Evolutionary conservation across 2,113 vertebrate species (phyloP), one percentile per base, ranked within the genome.

Genomic region (Calonectris borealis): DNA sequence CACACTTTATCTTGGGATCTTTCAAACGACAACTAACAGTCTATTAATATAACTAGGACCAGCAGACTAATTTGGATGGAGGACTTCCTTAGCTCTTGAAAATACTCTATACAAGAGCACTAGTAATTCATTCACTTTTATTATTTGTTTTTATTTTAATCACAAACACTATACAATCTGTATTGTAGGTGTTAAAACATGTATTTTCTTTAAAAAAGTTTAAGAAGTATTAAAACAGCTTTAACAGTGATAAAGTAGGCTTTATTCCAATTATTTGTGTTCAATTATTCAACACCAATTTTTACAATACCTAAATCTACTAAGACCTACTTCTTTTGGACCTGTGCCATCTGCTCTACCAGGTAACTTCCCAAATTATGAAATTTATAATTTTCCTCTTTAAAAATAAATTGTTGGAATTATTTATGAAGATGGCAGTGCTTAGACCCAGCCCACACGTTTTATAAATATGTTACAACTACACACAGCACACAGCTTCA

Each of bases 401-500:
- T 94, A 98, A 98, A 98, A 98, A 98, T 97, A 97, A 96, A 98
- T 92, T 83, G 97, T 92, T 96, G 97, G 96, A 95, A 97, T 97
- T 97, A 77, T 83, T 96, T 96, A 96, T 84, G 84, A 96, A 97
- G 97, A 98, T 83, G 95, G 97, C 96, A 98, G 98, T 97, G 76
- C 93, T 93, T 94, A 96, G 96, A 97, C 94, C 96, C 97, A 98
- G 96, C 96, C 98, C 95, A 95, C 98, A 98, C 76, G 65, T 95
- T 96, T 98, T 99, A 99, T 99, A 98, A 99, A 99, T 98, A 98
- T 97, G 98, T 97, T 98, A 98, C 97, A 98, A 98, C 99, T 99
- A 99, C 98, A 98, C 98, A 99, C 98, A 98, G 96, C 98, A 99
- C 98, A 99, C 98, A 98, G 97, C 97, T 98, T 98, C 98, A 99